These are phyloP conservation scores for Neogale vison DNA, from an alignment of 2,113 vertebrate genomes.

Conservation along the genomic window DNA sequence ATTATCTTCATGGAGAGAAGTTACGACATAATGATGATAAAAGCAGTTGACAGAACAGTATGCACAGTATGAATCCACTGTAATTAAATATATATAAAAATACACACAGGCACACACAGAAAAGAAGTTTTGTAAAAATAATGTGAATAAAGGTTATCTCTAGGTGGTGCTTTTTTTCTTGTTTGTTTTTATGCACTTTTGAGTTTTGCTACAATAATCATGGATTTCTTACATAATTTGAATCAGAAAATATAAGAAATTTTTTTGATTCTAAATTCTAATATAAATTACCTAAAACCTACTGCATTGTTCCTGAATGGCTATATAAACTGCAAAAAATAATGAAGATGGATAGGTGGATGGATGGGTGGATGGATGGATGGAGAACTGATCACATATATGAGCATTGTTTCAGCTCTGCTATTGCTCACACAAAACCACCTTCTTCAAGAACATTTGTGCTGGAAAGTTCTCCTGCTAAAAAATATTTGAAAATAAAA, in stretches of 20 bases:
- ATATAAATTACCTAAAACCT: not conserved
- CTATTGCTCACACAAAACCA: not conserved
- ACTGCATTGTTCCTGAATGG: not conserved
- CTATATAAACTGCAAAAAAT: not conserved
- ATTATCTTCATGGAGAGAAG: not conserved
- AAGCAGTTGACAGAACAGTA: not conserved
- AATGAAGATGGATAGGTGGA: not conserved
- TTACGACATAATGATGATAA: not conserved
- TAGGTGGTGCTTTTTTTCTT: not conserved
- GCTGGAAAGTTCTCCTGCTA: not conserved
- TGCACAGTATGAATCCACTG: not conserved
- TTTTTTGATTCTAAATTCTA: conserved; percentile 17
- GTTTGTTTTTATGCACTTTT: not conserved
- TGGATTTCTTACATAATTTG: not conserved
- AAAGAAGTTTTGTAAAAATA: not conserved
- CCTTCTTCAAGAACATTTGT: not conserved
- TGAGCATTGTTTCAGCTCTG: not conserved
- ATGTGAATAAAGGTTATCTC: not conserved
- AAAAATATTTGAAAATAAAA: conserved; percentile 47
- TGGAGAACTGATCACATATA: not conserved
- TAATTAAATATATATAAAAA: not conserved
- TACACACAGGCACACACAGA: not conserved
- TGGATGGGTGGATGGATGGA: not conserved
- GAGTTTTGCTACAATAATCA: not conserved
- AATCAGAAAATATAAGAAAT: not conserved